Conservation (phyloP, 2,113 vertebrate genomes). For the Stomatorhinus ivindoensis region DNA sequence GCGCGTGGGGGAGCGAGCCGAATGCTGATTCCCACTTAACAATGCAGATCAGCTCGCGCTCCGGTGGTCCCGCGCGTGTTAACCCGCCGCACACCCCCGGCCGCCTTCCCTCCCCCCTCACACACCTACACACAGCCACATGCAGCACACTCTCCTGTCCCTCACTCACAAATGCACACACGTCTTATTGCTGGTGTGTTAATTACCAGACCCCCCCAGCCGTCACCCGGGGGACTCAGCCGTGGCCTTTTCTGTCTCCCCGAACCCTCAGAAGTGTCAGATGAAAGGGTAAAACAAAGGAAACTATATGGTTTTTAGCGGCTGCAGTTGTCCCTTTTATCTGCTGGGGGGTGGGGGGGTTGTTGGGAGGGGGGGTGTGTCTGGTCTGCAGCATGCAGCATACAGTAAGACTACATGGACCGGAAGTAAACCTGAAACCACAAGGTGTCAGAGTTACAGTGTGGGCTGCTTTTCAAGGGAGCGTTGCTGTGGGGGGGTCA, state of each 20-base stretch:
- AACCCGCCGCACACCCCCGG: background rate
- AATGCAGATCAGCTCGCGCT: slow-evolving; percentile 18
- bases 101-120: slow-evolving; percentile 5
- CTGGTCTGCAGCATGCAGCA: background rate
- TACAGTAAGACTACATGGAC: background rate
- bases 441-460: background rate
- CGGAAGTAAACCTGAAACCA: background rate
- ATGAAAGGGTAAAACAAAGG: slow-evolving; percentile 11
- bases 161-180: background rate
- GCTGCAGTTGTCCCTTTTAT: background rate
- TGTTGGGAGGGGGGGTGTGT: background rate
- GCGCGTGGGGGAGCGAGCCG: background rate
- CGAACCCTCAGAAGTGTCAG: slow-evolving; percentile 2
- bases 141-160: background rate
- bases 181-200: background rate
- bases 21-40: slow-evolving; percentile 28
- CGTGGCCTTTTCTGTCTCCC: background rate
- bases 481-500: background rate
- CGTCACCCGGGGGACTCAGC: background rate
- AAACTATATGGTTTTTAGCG: background rate
- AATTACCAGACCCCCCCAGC: background rate
- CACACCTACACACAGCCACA: background rate
- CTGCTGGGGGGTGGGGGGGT: background rate
- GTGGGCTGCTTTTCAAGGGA: background rate
- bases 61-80: background rate